Evolutionary conservation across 2,113 vertebrate genomes (phyloP), one percentile per base, ranked within the genome.

Genomic region (Callionymus lyra): DNA sequence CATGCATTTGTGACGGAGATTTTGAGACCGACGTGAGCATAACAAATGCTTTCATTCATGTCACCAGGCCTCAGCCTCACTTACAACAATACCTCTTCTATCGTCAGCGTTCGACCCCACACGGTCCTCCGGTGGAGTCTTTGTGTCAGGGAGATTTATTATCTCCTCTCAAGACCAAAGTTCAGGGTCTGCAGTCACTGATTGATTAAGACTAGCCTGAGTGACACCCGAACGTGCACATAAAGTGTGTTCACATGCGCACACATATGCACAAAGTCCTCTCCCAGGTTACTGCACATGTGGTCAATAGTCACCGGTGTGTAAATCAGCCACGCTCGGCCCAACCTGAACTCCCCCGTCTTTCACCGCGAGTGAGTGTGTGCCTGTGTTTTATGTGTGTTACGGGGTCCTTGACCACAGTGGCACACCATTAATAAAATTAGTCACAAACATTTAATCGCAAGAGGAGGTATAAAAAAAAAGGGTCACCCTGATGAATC

Each of bases 131-230:
- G 44, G 13, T 16, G 12, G n/a, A 6, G 13, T 38, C 40, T 54
- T 46, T 42, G 43, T 47, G 50, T 50, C 46, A 46, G 49, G 21
- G n/a, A 47, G 63, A 79, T 75, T 64, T 65, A 71, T 79, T 65
- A 68, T 49, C 41, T 55, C n/a, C 16, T 38, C 44, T 53, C 6
- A 5, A 56, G 61, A 44, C 54, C 38, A 77, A 68, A 82, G 76
- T 79, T 77, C 74, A 82, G 49, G 74, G 72, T 72, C 68, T 74
- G 50, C 41, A 50, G 53, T 63, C 61, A 60, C 52, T 76, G 70
- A 76, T 72, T 66, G 72, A 79, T 79, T 68, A 74, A 65, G 41
- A 45, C 21, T 31, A 14, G 45, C 19, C 55, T 45, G 44, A 61
- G 44, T 67, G 63, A 58, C 52, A 53, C 35, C 21, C 8, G 56